Base-by-base conservation (phyloP, 2,797 vertebrate genomes). In the Phataginus tetradactyla region DNA sequence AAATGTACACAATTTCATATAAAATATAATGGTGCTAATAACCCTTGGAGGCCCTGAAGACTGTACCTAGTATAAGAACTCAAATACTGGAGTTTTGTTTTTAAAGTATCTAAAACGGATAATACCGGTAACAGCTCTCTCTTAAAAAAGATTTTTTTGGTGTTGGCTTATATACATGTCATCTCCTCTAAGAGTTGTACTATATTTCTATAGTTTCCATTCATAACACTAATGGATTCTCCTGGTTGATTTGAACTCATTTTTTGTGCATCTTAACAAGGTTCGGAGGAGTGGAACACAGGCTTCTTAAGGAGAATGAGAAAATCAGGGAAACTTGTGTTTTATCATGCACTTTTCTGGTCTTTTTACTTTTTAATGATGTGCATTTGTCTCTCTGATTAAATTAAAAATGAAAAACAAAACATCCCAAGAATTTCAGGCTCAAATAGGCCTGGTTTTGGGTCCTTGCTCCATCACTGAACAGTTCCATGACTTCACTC, bases 321-420 rank as follows among this genome's bases (percentile, higher is more conserved):
- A 64, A 61, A 80, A 17, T 69, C n/a, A 77, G 83, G 39, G 23
- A 75, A 64, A 68, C 12, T 45, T 90, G 37, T 53, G 80, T 84
- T 69, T 42, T 8, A 80, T 59, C 34, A 74, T 53, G 63, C 0
- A 66, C 32, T 79, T 90, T 49, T 63, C 51, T 80, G n/a, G 72
- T 59, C 20, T 93, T 84, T n/a, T 57, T 34, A 92, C 39, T 63
- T 81, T 86, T 80, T 77, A 78, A n/a, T 90, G 69, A 91, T 63
- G 27, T 27, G 42, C 45, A 49, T 12, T 63, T 83, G 27, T 86
- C 27, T 80, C 39, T 72, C 42, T 77, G 49, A 68, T 53, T 83
- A 71, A 69, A 90, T 87, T 72, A 17, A 71, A 15, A 81, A 66
- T 72, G 68, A 91, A 87, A 90, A 74, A 13, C 4, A 64, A 89